Percentiles rank a stretch among this genome's conserved stretches.
phyloP scores from a whole-genome alignment of 1,140 invertebrate species.

The Magallana ariakensis region DNA sequence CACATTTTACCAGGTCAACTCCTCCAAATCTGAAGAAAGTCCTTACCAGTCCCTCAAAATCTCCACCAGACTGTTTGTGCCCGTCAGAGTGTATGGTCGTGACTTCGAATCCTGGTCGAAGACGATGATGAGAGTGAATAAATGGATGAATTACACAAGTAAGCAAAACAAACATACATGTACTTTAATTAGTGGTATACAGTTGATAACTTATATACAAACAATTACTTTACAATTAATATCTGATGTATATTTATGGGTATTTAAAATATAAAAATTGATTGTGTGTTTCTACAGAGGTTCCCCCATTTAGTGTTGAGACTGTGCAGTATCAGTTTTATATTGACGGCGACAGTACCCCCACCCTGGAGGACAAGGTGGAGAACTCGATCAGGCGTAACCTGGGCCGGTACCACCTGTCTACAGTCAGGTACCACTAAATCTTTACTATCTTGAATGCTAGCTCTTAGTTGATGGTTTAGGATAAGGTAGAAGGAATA shows the following conservation, averaged over 20 bases:
- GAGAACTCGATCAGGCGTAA: constrained; percentile 56
- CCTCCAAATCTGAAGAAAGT: constrained; percentile 36
- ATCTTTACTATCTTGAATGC: no score
- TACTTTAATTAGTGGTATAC: no score
- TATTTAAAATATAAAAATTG: no score
- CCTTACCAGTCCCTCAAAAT: constrained; percentile 48
- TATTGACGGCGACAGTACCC: constrained; percentile 48
- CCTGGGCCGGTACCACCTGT: constrained; percentile 59
- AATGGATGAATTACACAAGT: constrained; percentile 60
- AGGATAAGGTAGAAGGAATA: no score
- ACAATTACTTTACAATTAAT: no score
- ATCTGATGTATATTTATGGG: no score
- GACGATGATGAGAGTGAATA: constrained; percentile 61
- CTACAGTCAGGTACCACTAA: constrained; percentile 62
- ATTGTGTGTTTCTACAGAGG: constrained; percentile 31
- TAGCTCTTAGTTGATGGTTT: no score
- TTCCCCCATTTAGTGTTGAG: constrained; percentile 62
- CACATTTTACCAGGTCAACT: constrained; percentile 56
- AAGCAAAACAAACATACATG: constrained; percentile 26
- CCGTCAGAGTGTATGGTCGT: constrained; percentile 40
- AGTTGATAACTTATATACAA: no score
- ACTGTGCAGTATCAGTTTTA: constrained; percentile 60
- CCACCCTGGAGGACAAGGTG: constrained; percentile 56
- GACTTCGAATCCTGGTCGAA: constrained; percentile 60
- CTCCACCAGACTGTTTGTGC: constrained; percentile 59